phyloP scores from a whole-genome alignment of 2,113 vertebrate genomes.

The Edolisoma coerulescens region DNA sequence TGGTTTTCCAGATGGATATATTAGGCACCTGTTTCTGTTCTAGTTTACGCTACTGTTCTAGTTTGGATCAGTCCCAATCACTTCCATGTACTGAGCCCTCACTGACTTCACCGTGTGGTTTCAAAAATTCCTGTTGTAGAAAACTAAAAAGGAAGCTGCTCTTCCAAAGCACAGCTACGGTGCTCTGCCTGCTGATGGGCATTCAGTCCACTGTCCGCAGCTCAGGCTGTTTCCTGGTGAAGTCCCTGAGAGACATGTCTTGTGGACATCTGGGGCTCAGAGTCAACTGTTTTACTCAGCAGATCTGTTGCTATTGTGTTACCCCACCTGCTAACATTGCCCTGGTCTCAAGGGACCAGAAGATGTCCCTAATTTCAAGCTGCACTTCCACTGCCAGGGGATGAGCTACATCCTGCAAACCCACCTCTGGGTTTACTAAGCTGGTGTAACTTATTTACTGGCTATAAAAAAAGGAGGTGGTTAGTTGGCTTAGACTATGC shows the following conservation, averaged over 20 bases:
- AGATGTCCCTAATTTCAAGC: background rate
- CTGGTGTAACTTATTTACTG: background rate
- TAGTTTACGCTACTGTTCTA: background rate
- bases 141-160: background rate
- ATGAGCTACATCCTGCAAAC: background rate
- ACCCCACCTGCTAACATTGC: rapidly evolving
- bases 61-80: background rate
- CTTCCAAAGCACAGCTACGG: background rate
- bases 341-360: background rate
- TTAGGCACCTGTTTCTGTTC: background rate
- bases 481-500: background rate
- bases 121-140: background rate
- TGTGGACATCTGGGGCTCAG: background rate
- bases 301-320: background rate
- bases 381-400: background rate
- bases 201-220: background rate
- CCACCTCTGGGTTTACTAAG: background rate
- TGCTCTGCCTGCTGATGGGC: background rate
- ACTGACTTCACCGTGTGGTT: rapidly evolving
- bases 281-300: background rate
- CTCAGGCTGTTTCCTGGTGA: background rate
- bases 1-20: background rate
- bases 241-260: rapidly evolving
- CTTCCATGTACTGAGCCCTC: background rate
- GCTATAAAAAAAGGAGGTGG: background rate